Conservation (phyloP, 2,113 vertebrate species). For the Tetraodon nigroviridis region DNA sequence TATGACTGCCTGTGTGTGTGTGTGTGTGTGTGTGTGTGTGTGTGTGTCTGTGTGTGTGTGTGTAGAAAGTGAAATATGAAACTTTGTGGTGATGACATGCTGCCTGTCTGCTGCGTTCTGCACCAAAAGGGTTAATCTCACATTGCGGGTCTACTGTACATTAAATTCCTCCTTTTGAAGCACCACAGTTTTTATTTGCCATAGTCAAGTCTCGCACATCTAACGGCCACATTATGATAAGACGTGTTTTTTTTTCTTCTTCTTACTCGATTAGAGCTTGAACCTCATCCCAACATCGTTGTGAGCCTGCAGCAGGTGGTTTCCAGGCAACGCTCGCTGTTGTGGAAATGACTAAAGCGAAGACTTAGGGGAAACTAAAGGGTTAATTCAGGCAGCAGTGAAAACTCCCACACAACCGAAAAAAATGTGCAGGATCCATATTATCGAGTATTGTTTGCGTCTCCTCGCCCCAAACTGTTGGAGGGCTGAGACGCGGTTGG, state of each 20-base stretch:
- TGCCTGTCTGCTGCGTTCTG: slow-evolving; percentile 24
- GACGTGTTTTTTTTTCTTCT: too few species aligned
- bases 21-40: background rate
- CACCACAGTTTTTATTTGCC: background rate
- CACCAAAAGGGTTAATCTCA: slow-evolving; percentile 57
- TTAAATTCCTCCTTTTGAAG: too few species aligned
- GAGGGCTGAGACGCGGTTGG: too few species aligned
- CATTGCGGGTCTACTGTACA: slow-evolving; percentile 4
- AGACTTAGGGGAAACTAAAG: slow-evolving; percentile 50
- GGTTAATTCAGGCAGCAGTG: slow-evolving; percentile 56
- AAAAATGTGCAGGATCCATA: slow-evolving; percentile 36
- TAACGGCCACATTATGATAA: too few species aligned
- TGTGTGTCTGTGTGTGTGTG: too few species aligned
- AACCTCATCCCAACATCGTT: slow-evolving; percentile 24
- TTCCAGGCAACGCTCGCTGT: slow-evolving; percentile 52
- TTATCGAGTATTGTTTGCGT: slow-evolving; percentile 22
- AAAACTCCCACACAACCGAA: slow-evolving; percentile 41
- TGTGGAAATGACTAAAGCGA: slow-evolving; percentile 55
- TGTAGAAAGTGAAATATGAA: slow-evolving; percentile 69
- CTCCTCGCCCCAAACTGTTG: too few species aligned
- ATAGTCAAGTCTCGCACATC: too few species aligned
- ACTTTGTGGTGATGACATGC: slow-evolving; percentile 24
- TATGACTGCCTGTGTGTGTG: slow-evolving; percentile 11
- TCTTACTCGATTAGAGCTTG: slow-evolving; percentile 7
- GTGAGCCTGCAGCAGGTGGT: slow-evolving; percentile 51